A percentile compares a stretch with the other conserved stretches of the same genome.
Conservation (phyloP, 2,113 vertebrate genomes). For the Melanerpes aurifrons region DNA sequence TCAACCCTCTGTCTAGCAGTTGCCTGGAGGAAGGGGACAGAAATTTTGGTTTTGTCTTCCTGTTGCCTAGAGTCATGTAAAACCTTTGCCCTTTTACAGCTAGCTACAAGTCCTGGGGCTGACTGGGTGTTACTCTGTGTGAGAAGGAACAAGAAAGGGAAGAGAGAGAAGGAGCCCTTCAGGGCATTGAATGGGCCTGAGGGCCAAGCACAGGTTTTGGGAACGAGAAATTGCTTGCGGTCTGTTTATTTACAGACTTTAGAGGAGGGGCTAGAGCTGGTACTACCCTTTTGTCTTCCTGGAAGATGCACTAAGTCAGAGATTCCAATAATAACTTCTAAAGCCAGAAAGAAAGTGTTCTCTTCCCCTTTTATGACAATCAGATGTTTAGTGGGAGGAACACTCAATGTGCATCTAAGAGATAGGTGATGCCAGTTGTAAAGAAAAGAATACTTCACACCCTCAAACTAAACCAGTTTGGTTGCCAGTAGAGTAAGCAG, state of each 20-base stretch:
- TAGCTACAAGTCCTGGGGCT: neutral
- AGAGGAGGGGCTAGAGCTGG: neutral
- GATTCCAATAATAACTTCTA: neutral
- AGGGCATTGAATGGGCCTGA: neutral
- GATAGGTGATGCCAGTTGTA: conserved; percentile 31
- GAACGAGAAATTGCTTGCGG: neutral
- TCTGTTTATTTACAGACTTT: neutral
- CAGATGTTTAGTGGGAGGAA: conserved; percentile 20
- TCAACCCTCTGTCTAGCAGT: neutral
- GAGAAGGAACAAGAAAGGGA: neutral
- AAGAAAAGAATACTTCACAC: conserved; percentile 17
- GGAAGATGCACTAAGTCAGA: neutral
- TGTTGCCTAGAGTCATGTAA: conserved; percentile 42
- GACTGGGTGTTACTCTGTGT: neutral
- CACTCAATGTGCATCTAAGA: conserved; percentile 2
- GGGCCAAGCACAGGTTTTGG: neutral
- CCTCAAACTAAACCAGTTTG: neutral
- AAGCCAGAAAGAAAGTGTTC: neutral
- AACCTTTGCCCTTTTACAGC: conserved; percentile 40
- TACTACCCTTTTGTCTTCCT: neutral
- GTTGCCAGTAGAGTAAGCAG: neutral
- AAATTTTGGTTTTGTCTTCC: conserved; percentile 22
- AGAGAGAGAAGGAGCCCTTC: neutral
- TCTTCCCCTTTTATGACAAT: conserved; percentile 20
- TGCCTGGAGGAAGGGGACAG: conserved; percentile 4